Evolutionary conservation across 2,113 vertebrate genomes (phyloP), one percentile per base, ranked within the genome.

Genomic region (Nematolebias whitei): DNA sequence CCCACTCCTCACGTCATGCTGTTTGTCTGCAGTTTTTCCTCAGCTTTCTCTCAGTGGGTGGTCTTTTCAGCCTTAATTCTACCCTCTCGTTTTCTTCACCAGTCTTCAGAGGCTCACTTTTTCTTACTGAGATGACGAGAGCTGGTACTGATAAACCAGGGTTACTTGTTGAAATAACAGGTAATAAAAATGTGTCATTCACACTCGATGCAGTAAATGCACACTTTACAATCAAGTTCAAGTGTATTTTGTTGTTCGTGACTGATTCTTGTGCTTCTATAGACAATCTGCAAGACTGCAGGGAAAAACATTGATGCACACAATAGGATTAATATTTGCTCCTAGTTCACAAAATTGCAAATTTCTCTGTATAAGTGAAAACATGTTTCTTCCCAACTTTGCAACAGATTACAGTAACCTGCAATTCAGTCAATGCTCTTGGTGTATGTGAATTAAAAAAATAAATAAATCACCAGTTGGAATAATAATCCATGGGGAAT

Each of bases 61-160:
- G 51, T 63, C 51, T 51, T 52, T 53, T 56, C 48, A 52, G 41
- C 12, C 6, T 62, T 70, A 69, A 68, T 77, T 72, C 40, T 73
- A 12, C 52, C 54, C n/a, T 73, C 68, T 56, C 62, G 73, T 63
- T 70, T 50, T 29, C 19, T 63, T n/a, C 7, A 4, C 16, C 54
- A 44, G 12, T 44, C 19, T 43, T 45, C 41, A 45, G 22, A 50
- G 56, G n/a, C 53, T 65, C 55, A 41, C 38, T 24, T 43, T 74
- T 35, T 29, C 60, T 54, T 48, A 35, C 53, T 58, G 51, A 68
- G 66, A 55, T 16, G 39, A 71, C 39, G 50, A 19, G 22, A 10
- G 35, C 44, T 44, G 58, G 24, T 50, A 11, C 69, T 74, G 60
- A 51, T 48, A 45, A 58, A 63, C 50, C 26, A 24, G 43, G 18